These are phyloP conservation scores for Ifrita kowaldi DNA, from an alignment of 2,113 vertebrate species.

Conservation along the genomic window DNA sequence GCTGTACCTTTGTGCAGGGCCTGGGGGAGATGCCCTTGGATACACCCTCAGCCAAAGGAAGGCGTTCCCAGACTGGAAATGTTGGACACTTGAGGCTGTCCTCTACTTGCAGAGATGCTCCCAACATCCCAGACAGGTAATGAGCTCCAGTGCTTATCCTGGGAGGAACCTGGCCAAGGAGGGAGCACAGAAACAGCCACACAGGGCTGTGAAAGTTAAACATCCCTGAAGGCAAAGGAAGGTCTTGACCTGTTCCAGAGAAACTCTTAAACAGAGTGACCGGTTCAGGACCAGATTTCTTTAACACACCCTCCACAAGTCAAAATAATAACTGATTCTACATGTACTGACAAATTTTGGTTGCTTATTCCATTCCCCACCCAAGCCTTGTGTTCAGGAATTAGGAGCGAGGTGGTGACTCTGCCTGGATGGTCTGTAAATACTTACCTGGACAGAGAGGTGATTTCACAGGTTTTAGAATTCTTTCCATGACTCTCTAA, in stretches of 20 bases:
- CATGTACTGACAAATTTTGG: not conserved
- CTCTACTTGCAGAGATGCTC: slow-evolving; percentile 81
- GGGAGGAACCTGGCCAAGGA: not conserved
- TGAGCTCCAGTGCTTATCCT: not conserved
- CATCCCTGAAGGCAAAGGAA: not conserved
- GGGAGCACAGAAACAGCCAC: not conserved
- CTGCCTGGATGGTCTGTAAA: not conserved
- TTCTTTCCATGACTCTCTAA: not conserved
- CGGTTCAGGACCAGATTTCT: not conserved
- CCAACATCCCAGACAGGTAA: slow-evolving; percentile 77
- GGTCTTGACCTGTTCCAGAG: not conserved
- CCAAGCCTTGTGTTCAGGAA: not conserved
- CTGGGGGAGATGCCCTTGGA: slow-evolving; percentile 87
- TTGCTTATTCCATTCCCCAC: not conserved
- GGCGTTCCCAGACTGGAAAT: slow-evolving; percentile 77
- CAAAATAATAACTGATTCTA: not conserved
- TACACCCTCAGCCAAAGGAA: slow-evolving; percentile 84
- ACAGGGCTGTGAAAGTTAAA: not conserved
- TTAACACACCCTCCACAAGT: not conserved
- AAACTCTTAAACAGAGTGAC: not conserved
- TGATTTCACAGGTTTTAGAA: not conserved
- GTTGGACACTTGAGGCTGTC: slow-evolving; percentile 79
- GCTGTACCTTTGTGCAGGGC: slow-evolving; percentile 70
- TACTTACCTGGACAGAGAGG: not conserved
- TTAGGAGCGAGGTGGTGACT: not conserved